These are phyloP conservation scores for Neostethus bicornis DNA, from an alignment of 2,797 vertebrate genomes.

Conservation along the genomic window DNA sequence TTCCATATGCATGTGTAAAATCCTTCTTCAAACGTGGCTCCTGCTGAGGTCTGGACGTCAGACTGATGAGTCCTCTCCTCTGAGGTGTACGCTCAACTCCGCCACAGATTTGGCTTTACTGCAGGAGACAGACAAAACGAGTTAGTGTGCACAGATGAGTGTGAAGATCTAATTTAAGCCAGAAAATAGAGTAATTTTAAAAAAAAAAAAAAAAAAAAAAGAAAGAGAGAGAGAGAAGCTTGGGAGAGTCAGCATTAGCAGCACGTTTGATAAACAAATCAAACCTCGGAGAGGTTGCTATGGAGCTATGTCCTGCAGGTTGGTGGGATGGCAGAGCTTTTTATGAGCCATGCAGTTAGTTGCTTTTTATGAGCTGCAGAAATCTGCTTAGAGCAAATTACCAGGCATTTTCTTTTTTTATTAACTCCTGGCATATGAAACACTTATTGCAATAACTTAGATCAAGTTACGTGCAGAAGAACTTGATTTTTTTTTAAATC, in stretches of 20 bases:
- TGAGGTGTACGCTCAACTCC: slow-evolving; percentile 52
- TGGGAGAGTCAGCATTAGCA: slow-evolving; percentile 2
- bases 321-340: not conserved
- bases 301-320: not conserved
- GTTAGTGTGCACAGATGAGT: slow-evolving; percentile 18
- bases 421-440: not conserved
- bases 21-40: slow-evolving; percentile 54
- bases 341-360: not conserved
- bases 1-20: slow-evolving; percentile 55
- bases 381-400: not conserved
- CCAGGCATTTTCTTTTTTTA: not conserved
- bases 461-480: not conserved
- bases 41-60: slow-evolving; percentile 55
- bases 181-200: slow-evolving; percentile 15
- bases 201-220: slow-evolving; percentile 14
- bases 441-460: not conserved
- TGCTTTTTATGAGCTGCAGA: not conserved
- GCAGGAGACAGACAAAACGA: slow-evolving; percentile 51
- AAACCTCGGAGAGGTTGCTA: not conserved
- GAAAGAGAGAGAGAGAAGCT: not conserved
- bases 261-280: not conserved
- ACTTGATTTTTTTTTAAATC: not conserved
- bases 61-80: slow-evolving; percentile 51
- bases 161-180: not conserved
- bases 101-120: slow-evolving; percentile 65